Evolutionary conservation across 2,113 vertebrate genomes (phyloP).

Genomic region (Pygoscelis adeliae): DNA sequence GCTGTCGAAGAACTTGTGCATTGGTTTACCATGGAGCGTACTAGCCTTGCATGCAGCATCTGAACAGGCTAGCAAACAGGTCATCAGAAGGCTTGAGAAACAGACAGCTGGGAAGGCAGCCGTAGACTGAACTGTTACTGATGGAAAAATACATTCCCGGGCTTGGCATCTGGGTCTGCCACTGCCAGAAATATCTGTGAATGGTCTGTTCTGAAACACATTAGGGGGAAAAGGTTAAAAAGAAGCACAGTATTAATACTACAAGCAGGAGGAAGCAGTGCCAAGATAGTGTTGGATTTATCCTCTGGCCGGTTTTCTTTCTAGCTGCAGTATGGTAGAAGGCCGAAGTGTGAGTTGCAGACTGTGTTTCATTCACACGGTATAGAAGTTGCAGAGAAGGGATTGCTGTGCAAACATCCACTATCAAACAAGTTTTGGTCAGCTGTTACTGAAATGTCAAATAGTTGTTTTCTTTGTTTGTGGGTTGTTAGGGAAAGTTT

Average conservation of each 20-base stretch:
- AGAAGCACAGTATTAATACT: background rate
- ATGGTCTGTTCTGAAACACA: background rate
- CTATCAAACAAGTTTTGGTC: background rate
- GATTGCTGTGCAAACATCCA: background rate
- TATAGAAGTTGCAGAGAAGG: background rate
- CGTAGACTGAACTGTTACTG: background rate
- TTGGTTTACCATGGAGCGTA: background rate
- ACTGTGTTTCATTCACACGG: background rate
- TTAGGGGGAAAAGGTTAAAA: background rate
- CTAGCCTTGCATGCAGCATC: background rate
- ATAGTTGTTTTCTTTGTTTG: background rate
- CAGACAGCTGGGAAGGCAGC: background rate
- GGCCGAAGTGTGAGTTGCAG: background rate
- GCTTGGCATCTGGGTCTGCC: background rate
- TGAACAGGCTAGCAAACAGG: background rate
- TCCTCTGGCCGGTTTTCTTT: background rate
- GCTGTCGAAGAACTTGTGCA: background rate
- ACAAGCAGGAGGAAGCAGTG: background rate
- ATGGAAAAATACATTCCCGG: conserved; percentile 2
- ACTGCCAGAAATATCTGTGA: conserved; percentile 2
- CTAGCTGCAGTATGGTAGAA: background rate
- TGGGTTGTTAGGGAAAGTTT: background rate
- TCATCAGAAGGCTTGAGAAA: background rate
- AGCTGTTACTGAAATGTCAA: background rate
- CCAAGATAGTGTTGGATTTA: background rate